Evolutionary conservation across 92 coral and sea anemone genomes (phyloP).

Genomic region (Actinernus sp.): DNA sequence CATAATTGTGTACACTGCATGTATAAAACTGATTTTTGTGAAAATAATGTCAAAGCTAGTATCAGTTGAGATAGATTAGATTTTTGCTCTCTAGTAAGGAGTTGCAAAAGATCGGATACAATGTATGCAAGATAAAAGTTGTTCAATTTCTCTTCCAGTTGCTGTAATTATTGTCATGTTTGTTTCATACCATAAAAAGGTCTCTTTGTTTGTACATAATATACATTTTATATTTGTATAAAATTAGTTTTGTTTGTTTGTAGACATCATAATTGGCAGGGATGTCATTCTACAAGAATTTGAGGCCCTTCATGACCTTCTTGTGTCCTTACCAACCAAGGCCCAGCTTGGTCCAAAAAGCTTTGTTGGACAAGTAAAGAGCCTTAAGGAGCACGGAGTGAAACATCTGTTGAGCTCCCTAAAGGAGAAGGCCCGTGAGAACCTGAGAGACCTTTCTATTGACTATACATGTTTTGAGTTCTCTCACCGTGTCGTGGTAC

Average conservation of each 20-base stretch:
- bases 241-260: neutral
- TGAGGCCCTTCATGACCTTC: conserved; percentile 62
- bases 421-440: conserved; percentile 77
- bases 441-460: conserved; percentile 52
- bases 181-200: no score
- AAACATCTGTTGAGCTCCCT: conserved; percentile 62
- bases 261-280: conserved; percentile 75
- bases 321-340: conserved; percentile 52
- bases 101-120: no score
- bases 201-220: no score
- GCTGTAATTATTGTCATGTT: no score
- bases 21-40: no score
- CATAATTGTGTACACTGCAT: no score
- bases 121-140: no score
- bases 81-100: no score
- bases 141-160: no score
- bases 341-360: conserved; percentile 80
- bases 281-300: conserved; percentile 75
- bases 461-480: conserved; percentile 88
- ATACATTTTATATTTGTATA: no score
- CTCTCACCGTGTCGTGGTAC: conserved; percentile 77
- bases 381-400: conserved; percentile 71
- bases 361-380: conserved; percentile 71
- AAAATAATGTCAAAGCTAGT: no score
- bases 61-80: no score